Evolutionary conservation across 2,797 vertebrate genomes (phyloP).

Genomic region (Nyctalus aviator): DNA sequence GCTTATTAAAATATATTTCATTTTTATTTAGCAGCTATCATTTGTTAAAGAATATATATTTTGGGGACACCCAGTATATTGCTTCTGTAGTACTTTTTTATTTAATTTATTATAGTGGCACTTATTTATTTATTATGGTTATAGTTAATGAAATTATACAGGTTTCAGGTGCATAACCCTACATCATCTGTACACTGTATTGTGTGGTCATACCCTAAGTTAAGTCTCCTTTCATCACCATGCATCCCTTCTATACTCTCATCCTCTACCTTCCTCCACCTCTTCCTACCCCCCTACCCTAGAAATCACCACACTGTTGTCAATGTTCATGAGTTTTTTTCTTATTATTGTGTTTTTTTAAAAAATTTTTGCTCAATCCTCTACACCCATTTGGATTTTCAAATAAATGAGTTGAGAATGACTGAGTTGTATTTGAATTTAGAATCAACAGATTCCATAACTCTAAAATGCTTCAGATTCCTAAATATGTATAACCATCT

Average conservation of each 20-base stretch:
- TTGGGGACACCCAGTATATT: background rate
- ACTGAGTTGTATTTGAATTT: constrained; percentile 59
- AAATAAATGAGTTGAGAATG: constrained; percentile 59
- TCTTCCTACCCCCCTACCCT: too few species aligned
- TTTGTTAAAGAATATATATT: too few species aligned
- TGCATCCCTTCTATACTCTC: background rate
- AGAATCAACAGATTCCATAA: constrained; percentile 60
- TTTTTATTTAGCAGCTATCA: too few species aligned
- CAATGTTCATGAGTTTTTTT: background rate
- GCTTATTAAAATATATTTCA: too few species aligned
- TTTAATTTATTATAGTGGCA: background rate
- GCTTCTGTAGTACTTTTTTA: background rate
- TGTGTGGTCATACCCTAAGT: background rate
- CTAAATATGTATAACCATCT: constrained; percentile 81
- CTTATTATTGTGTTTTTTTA: background rate
- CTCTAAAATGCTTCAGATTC: constrained; percentile 66
- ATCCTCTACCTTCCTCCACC: background rate
- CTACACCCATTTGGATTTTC: constrained; percentile 23
- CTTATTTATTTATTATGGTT: background rate
- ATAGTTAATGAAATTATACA: background rate
- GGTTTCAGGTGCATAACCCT: background rate
- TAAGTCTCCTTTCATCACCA: background rate
- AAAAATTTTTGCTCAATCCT: background rate
- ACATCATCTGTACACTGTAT: background rate
- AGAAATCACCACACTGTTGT: background rate